Evolutionary conservation across 2,113 vertebrate species (phyloP).

Genomic region (Aramus guarauna): DNA sequence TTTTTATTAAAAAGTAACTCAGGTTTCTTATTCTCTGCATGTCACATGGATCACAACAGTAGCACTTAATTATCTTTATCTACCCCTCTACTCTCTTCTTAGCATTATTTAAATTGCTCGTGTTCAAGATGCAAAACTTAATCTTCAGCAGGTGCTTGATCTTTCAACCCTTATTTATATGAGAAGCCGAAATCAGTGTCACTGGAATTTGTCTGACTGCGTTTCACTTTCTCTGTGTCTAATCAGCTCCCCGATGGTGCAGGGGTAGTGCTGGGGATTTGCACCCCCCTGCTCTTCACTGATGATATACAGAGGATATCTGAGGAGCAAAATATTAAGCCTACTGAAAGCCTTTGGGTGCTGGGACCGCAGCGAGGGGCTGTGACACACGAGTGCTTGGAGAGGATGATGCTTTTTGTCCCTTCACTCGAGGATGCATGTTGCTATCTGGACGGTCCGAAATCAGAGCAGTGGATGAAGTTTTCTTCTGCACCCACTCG

Average conservation of each 20-base stretch:
- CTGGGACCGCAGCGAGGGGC: neutral
- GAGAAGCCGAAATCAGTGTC: neutral
- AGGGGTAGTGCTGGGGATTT: neutral
- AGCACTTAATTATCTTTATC: conserved; percentile 58
- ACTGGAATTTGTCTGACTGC: neutral
- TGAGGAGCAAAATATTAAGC: neutral
- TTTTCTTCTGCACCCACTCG: neutral
- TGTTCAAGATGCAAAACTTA: neutral
- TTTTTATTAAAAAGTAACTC: conserved; percentile 62
- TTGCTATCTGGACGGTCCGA: neutral
- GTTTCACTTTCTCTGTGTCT: neutral
- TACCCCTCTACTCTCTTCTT: neutral
- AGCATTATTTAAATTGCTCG: conserved; percentile 14
- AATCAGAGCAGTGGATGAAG: neutral
- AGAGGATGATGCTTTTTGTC: neutral
- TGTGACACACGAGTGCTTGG: fast-evolving
- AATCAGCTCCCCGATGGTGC: neutral
- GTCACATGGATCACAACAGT: conserved; percentile 50
- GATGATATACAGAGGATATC: neutral
- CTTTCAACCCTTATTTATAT: neutral
- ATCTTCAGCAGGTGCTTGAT: neutral
- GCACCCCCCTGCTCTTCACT: neutral
- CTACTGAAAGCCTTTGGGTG: neutral
- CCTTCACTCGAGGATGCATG: fast-evolving
- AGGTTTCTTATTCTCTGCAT: conserved; percentile 6